These are phyloP conservation scores for Tetheella fluctuosa DNA, from an alignment of 2,888 invertebrate genomes.

Conservation along the genomic window DNA sequence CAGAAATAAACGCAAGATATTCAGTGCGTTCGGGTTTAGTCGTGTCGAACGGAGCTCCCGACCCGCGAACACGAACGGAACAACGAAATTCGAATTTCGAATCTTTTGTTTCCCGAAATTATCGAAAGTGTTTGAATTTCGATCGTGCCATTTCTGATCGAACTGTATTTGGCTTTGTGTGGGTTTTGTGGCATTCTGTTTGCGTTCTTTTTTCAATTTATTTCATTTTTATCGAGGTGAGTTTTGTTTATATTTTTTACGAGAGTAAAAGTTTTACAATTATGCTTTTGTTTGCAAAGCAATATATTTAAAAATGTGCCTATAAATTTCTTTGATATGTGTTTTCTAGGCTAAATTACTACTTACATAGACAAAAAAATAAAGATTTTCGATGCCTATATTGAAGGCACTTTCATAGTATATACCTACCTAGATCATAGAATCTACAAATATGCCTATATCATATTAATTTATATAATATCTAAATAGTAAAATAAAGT, in stretches of 20 bases:
- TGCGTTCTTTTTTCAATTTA: background rate
- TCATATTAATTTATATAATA: too few species aligned
- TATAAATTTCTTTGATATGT: too few species aligned
- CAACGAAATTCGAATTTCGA: slow-evolving; percentile 37
- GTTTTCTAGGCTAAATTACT: too few species aligned
- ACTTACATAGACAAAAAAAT: too few species aligned
- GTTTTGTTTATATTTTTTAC: slow-evolving; percentile 13
- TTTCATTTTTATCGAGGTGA: slow-evolving; percentile 14
- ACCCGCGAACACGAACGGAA: slow-evolving; percentile 30
- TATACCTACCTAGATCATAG: too few species aligned
- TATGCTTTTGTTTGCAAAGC: slow-evolving; percentile 7
- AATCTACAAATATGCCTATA: too few species aligned
- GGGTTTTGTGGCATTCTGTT: slow-evolving; percentile 22
- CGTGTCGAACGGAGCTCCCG: slow-evolving; percentile 60
- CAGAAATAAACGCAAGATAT: slow-evolving; percentile 54
- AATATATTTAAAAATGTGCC: background rate
- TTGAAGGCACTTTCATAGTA: too few species aligned
- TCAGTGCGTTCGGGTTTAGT: slow-evolving; percentile 59
- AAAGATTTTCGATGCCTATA: too few species aligned
- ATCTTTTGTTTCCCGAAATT: slow-evolving; percentile 41
- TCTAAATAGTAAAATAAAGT: too few species aligned
- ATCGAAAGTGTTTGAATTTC: slow-evolving; percentile 33
- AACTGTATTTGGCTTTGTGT: slow-evolving; percentile 12
- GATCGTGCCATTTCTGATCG: slow-evolving; percentile 35
- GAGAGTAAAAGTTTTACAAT: background rate